Evolutionary conservation across 2,888 invertebrate species (phyloP).

Genomic region (Abrostola triplasia): DNA sequence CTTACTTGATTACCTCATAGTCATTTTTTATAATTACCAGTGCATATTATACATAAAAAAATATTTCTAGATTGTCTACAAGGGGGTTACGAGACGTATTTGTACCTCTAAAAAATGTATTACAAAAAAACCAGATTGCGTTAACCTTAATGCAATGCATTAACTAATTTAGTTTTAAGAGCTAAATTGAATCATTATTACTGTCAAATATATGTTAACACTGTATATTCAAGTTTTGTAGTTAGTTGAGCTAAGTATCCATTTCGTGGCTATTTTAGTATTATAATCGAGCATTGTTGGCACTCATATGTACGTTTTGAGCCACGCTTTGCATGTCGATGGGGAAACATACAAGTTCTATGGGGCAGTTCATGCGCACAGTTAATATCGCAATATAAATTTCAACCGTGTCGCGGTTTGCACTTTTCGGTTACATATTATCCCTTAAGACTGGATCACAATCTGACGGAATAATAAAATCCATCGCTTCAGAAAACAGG

Average conservation of each 20-base stretch:
- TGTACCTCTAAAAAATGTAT: constrained; percentile 5
- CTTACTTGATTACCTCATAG: no score
- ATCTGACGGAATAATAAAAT: no score
- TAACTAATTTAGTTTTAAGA: constrained; percentile 26
- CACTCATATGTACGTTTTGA: constrained; percentile 44
- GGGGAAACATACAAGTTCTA: constrained; percentile 37
- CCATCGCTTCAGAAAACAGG: no score
- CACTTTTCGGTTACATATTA: neutral
- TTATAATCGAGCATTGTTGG: constrained; percentile 50
- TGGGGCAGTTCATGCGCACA: neutral
- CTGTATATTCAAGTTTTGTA: constrained; percentile 34
- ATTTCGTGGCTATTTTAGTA: constrained; percentile 48
- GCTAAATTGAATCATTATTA: constrained; percentile 40
- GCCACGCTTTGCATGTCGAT: constrained; percentile 58
- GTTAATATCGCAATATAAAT: neutral
- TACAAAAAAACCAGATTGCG: constrained; percentile 16
- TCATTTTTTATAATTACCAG: neutral
- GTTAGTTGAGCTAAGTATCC: constrained; percentile 29
- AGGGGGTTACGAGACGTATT: constrained; percentile 15
- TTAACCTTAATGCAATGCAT: constrained; percentile 12
- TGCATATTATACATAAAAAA: constrained; percentile 2
- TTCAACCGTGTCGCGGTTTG: neutral
- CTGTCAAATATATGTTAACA: constrained; percentile 19
- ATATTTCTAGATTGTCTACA: constrained; percentile 12
- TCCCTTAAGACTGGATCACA: neutral